Conservation (phyloP, 2,797 vertebrate genomes). For the Neosilurus hyrtlii region DNA sequence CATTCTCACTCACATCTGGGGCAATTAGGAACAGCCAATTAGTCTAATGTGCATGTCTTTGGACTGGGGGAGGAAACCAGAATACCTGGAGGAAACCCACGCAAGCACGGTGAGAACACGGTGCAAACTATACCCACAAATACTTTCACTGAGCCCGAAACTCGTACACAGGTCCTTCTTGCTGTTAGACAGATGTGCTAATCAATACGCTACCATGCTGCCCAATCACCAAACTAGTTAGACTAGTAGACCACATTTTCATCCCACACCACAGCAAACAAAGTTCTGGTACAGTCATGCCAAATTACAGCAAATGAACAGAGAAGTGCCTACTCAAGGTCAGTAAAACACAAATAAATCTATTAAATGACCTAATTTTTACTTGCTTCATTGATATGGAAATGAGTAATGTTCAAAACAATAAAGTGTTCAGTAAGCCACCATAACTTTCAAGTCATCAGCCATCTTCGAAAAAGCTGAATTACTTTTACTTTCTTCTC, state of each 20-base stretch:
- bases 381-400: slow-evolving; percentile 40
- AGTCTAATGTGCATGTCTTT: no score
- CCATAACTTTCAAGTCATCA: slow-evolving; percentile 36
- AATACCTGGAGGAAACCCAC: no score
- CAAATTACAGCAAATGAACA: background rate
- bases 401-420: slow-evolving; percentile 20
- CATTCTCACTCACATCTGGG: no score
- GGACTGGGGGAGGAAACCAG: no score
- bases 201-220: no score
- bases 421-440: slow-evolving; percentile 35
- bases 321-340: slow-evolving; percentile 13
- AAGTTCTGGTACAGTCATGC: background rate
- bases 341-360: slow-evolving; percentile 17
- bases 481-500: slow-evolving; percentile 46
- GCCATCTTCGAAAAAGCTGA: slow-evolving; percentile 39
- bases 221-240: no score
- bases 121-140: no score
- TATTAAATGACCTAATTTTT: slow-evolving; percentile 15
- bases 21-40: no score
- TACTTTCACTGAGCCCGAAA: no score
- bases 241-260: background rate
- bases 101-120: no score
- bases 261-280: background rate
- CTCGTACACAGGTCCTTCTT: no score
- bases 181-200: no score